These are phyloP conservation scores for Vandiemenella viatica DNA, from an alignment of 2,888 invertebrate species.

Conservation along the genomic window DNA sequence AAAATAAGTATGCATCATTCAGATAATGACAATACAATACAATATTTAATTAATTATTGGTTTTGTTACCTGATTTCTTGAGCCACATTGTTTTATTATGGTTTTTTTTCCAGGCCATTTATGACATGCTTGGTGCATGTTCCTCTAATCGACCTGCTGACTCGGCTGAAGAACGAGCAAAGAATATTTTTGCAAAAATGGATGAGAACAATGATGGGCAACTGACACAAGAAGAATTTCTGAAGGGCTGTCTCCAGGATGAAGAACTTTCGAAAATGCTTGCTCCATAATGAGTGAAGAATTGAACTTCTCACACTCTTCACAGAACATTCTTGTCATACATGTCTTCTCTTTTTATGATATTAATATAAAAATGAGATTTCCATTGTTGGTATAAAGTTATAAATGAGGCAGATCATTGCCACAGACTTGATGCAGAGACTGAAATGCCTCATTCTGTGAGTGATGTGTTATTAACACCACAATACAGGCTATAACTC, in stretches of 20 bases:
- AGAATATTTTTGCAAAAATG: constrained; percentile 99
- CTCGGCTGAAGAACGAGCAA: constrained; percentile 92
- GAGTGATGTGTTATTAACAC: constrained; percentile 7
- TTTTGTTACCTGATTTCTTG: no score
- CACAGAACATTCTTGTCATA: constrained; percentile 6
- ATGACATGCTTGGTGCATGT: constrained; percentile 97
- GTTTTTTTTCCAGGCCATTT: constrained; percentile 71
- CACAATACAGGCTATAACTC: constrained; percentile 9
- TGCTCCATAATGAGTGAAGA: constrained; percentile 56
- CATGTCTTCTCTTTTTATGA: constrained; percentile 10
- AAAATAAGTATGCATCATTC: no score
- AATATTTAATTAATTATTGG: no score
- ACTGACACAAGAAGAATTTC: constrained; percentile 93
- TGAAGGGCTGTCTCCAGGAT: constrained; percentile 93
- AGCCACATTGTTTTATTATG: not conserved
- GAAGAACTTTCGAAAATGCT: constrained; percentile 90
- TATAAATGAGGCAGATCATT: not conserved
- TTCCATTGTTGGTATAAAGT: constrained; percentile 4
- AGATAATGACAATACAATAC: no score
- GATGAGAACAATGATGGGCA: constrained; percentile 98
- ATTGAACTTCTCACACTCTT: not conserved
- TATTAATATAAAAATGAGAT: constrained; percentile 8
- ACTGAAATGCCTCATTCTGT: constrained; percentile 1
- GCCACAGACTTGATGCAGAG: not conserved
- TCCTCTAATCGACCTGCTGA: constrained; percentile 89